Evolutionary conservation across 2,888 invertebrate species (phyloP).

Genomic region (Sesia apiformis): DNA sequence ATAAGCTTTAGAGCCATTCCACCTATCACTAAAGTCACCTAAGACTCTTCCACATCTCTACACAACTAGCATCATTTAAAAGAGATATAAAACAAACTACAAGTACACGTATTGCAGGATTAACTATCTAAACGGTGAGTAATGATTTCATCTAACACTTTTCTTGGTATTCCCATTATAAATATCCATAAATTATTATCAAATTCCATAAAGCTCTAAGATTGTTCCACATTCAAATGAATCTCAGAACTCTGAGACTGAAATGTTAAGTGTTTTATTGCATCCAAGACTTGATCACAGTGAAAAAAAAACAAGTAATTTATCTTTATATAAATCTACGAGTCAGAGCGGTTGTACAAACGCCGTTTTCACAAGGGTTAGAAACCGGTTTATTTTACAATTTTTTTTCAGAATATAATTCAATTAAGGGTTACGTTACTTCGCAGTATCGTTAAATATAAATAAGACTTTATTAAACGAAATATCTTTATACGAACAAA

Average conservation of each 20-base stretch:
- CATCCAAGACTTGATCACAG: background rate
- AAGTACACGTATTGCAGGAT: slow-evolving; percentile 47
- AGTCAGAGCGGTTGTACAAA: too few relatives aligned
- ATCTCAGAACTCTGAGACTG: slow-evolving; percentile 27
- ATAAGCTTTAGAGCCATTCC: slow-evolving; percentile 57
- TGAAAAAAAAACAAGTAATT: background rate
- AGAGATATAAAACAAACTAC: slow-evolving; percentile 56
- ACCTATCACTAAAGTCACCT: slow-evolving; percentile 40
- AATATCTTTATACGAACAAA: too few relatives aligned
- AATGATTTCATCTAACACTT: slow-evolving; percentile 20
- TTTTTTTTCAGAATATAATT: too few relatives aligned
- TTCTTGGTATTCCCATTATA: slow-evolving; percentile 41
- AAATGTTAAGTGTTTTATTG: slow-evolving; percentile 7
- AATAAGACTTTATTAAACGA: too few relatives aligned
- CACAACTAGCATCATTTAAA: slow-evolving; percentile 68
- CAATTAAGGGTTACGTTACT: too few relatives aligned
- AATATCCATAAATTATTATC: slow-evolving; percentile 72
- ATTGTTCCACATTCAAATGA: slow-evolving; percentile 71
- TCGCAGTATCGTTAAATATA: too few relatives aligned
- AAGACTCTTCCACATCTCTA: slow-evolving; percentile 32
- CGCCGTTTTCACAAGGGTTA: too few relatives aligned
- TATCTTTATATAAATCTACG: too few relatives aligned
- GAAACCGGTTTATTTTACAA: too few relatives aligned
- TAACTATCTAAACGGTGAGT: slow-evolving; percentile 58
- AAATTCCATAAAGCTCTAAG: slow-evolving; percentile 74